phyloP scores from a whole-genome alignment of 1,140 invertebrate species.

The Octopus bimaculoides region DNA sequence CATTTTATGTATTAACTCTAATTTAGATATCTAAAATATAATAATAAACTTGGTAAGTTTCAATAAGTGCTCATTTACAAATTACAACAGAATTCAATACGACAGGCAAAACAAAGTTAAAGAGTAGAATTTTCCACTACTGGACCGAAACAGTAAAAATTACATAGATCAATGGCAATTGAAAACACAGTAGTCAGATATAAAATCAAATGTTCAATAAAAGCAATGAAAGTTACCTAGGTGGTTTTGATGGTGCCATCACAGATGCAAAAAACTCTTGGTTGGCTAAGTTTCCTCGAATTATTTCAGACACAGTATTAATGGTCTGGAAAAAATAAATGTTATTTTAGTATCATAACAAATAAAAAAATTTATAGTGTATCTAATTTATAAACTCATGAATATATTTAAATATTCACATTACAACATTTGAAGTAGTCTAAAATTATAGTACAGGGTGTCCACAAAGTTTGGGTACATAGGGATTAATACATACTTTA shows the following conservation, averaged over 20 bases:
- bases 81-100: too few species aligned
- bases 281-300: slow-evolving; percentile 84
- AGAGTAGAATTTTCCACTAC: background rate
- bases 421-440: background rate
- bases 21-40: too few species aligned
- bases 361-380: background rate
- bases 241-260: slow-evolving; percentile 88
- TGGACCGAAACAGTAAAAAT: background rate
- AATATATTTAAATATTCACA: background rate
- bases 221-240: slow-evolving; percentile 63
- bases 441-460: background rate
- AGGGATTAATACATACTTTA: background rate
- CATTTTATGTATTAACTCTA: too few species aligned
- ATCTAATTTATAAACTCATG: too few species aligned
- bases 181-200: too few species aligned
- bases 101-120: too few species aligned
- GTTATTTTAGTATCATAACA: background rate
- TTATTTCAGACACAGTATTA: slow-evolving; percentile 90
- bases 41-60: too few species aligned
- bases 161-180: background rate
- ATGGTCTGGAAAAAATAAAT: slow-evolving; percentile 67
- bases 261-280: slow-evolving; percentile 90
- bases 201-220: too few species aligned
- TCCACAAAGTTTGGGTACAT: background rate
- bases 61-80: too few species aligned